Percentiles rank a stretch among this genome's conserved stretches.
phyloP scores from a whole-genome alignment of 2,113 vertebrate genomes.

The Sakesphorus luctuosus region DNA sequence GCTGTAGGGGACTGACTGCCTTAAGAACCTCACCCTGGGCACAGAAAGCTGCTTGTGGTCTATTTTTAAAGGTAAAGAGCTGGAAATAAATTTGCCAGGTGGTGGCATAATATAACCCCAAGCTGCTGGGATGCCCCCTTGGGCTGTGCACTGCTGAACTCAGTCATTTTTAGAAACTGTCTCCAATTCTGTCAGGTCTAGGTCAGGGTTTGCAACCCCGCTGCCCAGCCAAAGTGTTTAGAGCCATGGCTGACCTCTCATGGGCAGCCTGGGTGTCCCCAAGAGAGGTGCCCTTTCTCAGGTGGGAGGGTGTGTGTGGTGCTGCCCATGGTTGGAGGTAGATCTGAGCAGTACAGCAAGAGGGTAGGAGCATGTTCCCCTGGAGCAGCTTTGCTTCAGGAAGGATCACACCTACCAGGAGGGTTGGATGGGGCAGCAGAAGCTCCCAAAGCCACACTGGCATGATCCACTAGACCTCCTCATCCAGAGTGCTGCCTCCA shows the following conservation, averaged over 20 bases:
- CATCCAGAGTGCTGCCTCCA: not conserved
- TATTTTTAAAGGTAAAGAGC: constrained; percentile 33
- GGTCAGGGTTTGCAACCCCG: not conserved
- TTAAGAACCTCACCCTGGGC: not conserved
- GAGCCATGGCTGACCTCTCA: not conserved
- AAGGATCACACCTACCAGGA: not conserved
- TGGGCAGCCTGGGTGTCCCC: not conserved
- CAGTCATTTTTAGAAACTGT: not conserved
- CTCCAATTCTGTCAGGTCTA: not conserved
- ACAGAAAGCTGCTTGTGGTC: not conserved
- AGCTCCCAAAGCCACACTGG: not conserved
- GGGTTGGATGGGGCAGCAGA: not conserved
- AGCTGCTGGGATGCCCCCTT: not conserved
- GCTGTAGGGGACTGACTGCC: not conserved
- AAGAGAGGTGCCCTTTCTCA: not conserved
- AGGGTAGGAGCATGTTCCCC: fast-evolving
- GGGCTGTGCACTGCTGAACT: not conserved
- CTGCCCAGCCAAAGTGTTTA: not conserved
- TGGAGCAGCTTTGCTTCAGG: not conserved
- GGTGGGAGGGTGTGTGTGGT: not conserved
- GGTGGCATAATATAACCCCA: fast-evolving
- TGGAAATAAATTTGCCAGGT: not conserved
- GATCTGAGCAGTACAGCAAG: not conserved
- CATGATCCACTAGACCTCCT: not conserved
- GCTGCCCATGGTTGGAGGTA: not conserved